Percentiles rank a stretch among this genome's conserved stretches.
These are phyloP conservation scores for Hydrocynus forskahlii DNA, from an alignment of 2,797 vertebrate genomes.

Conservation along the genomic window DNA sequence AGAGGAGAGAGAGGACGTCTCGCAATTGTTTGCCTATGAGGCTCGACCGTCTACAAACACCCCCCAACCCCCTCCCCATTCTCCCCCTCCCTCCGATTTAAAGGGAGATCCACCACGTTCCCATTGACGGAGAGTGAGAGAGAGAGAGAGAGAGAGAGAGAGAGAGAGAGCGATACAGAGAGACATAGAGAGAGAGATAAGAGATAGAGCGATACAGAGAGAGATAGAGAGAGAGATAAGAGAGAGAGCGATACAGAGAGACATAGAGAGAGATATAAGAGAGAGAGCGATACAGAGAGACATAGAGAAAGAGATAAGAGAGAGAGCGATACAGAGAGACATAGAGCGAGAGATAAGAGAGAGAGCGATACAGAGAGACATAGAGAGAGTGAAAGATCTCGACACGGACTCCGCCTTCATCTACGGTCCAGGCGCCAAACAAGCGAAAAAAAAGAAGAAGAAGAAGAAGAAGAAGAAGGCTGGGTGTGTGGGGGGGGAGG, in stretches of 20 bases:
- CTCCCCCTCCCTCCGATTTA: conserved; percentile 55
- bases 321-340: too few species aligned
- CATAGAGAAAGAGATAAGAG: too few species aligned
- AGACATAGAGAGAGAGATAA: conserved; percentile 42
- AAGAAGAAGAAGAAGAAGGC: too few species aligned
- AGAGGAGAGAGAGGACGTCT: background rate
- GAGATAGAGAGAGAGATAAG: too few species aligned
- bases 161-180: background rate
- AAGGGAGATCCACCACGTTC: conserved; percentile 51
- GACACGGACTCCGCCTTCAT: conserved; percentile 69
- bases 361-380: too few species aligned
- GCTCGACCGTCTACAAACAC: background rate
- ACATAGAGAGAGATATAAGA: too few species aligned
- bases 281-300: too few species aligned
- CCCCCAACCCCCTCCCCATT: background rate
- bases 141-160: conserved; percentile 35
- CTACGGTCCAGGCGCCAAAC: conserved; percentile 54
- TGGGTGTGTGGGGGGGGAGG: background rate
- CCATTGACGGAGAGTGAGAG: conserved; percentile 62
- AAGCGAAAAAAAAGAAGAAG: too few species aligned
- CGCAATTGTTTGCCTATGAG: background rate
- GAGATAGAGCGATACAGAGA: conserved; percentile 16
- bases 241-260: too few species aligned
- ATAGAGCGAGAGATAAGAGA: too few species aligned
- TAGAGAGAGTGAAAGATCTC: conserved; percentile 21